These are phyloP conservation scores for Apolygus lucorum DNA, from an alignment of 1,140 invertebrate species.

Conservation along the genomic window DNA sequence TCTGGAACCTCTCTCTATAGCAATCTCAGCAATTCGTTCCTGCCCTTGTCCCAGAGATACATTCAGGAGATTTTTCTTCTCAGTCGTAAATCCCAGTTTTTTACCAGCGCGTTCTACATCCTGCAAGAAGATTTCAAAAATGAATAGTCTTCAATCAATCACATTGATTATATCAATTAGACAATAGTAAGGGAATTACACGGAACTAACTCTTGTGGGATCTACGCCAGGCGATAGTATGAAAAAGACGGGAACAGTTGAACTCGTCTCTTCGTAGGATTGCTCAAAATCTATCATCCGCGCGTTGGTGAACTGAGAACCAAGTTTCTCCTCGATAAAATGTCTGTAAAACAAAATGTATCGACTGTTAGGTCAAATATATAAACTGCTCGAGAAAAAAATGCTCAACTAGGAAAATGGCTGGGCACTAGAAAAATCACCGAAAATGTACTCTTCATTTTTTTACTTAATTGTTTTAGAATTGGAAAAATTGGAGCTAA, in stretches of 20 bases:
- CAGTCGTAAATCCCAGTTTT: slow-evolving; percentile 69
- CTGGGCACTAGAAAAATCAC: no score
- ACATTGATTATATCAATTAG: neutral
- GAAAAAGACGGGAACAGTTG: slow-evolving; percentile 84
- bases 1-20: slow-evolving; percentile 64
- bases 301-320: slow-evolving; percentile 70
- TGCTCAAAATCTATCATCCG: slow-evolving; percentile 69
- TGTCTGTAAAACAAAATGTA: no score
- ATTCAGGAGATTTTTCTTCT: slow-evolving; percentile 80
- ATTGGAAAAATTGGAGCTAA: no score
- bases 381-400: no score
- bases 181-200: neutral
- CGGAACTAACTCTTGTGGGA: slow-evolving; percentile 59
- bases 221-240: slow-evolving; percentile 92
- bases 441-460: no score
- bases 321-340: slow-evolving; percentile 80
- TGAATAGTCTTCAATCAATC: neutral
- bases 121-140: slow-evolving; percentile 33
- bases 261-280: slow-evolving; percentile 77
- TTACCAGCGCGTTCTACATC: slow-evolving; percentile 74
- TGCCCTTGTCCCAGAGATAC: slow-evolving; percentile 92
- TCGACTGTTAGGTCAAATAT: no score
- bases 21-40: slow-evolving; percentile 79
- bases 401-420: no score
- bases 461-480: no score